These are phyloP conservation scores for Cichladusa arquata DNA, from an alignment of 2,113 vertebrate species.

Conservation along the genomic window DNA sequence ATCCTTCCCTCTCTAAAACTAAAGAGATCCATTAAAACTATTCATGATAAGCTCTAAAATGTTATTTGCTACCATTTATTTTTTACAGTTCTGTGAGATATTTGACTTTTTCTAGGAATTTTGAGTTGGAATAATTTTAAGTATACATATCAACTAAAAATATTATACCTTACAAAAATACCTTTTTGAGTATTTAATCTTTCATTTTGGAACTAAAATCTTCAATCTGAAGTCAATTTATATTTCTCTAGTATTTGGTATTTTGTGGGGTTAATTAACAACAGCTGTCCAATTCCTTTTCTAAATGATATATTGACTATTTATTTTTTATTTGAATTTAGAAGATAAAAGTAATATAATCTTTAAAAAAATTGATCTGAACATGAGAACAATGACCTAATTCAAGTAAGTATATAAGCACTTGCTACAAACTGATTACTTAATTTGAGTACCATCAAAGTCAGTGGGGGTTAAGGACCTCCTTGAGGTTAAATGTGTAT, in stretches of 20 bases:
- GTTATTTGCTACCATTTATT: not conserved
- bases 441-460: not conserved
- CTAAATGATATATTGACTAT: not conserved
- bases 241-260: not conserved
- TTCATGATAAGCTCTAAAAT: not conserved
- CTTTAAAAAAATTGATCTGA: not conserved
- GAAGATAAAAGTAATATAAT: not conserved
- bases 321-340: not conserved
- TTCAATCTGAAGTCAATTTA: not conserved
- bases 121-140: not conserved
- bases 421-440: not conserved
- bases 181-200: not conserved
- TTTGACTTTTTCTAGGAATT: not conserved
- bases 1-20: not conserved
- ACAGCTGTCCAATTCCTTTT: not conserved
- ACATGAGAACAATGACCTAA: not conserved
- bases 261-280: not conserved
- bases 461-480: not conserved
- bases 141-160: not conserved
- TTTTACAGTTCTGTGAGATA: constrained; percentile 4
- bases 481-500: not conserved
- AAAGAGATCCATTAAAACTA: not conserved
- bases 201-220: not conserved
- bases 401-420: not conserved
- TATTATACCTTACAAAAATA: not conserved